Percentiles rank a stretch among this genome's conserved stretches.
phyloP scores from a whole-genome alignment of 2,797 vertebrate genomes.

The Serranus cabrilla region DNA sequence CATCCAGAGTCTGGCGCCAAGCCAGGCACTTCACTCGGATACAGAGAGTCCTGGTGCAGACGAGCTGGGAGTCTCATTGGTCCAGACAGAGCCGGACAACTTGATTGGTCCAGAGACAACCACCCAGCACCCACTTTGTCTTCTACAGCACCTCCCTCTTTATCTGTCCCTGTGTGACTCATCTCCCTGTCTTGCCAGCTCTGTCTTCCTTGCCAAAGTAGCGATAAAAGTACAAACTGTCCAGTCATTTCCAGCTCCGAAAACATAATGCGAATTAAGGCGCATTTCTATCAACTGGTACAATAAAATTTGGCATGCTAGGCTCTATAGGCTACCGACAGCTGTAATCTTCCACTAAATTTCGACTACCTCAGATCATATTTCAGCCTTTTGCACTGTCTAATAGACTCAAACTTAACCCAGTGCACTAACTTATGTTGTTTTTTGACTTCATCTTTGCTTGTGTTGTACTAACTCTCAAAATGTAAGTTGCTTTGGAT shows the following conservation, averaged over 20 bases:
- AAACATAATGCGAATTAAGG: too few relatives aligned
- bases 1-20: neutral
- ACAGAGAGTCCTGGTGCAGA: neutral
- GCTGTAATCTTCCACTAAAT: too few relatives aligned
- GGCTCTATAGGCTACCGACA: too few relatives aligned
- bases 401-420: too few relatives aligned
- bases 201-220: neutral
- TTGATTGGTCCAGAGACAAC: neutral
- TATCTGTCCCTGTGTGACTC: slow-evolving; percentile 13
- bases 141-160: neutral
- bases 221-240: slow-evolving; percentile 1
- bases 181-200: neutral
- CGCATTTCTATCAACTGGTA: too few relatives aligned
- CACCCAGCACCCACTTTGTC: neutral
- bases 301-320: too few relatives aligned
- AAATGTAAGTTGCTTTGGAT: too few relatives aligned
- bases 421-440: too few relatives aligned
- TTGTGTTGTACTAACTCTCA: too few relatives aligned
- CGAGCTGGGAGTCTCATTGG: neutral
- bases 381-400: too few relatives aligned
- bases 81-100: neutral
- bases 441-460: too few relatives aligned
- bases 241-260: neutral
- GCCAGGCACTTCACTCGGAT: slow-evolving; percentile 15
- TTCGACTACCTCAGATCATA: too few relatives aligned